phyloP scores from a whole-genome alignment of 2,113 vertebrate species.

The Sterrhoptilus dennistouni region DNA sequence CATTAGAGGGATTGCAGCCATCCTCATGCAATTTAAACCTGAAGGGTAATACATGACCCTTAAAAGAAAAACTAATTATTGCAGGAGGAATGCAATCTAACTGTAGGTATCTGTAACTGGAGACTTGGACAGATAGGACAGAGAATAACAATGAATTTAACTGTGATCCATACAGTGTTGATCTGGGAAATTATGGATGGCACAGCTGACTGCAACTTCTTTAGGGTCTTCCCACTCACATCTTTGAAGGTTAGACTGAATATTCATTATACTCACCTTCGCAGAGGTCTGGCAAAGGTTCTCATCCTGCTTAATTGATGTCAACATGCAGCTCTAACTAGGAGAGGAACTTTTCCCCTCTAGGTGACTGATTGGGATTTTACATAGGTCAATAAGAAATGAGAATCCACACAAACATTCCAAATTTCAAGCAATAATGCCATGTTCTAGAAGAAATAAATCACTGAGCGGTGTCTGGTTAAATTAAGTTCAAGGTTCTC shows the following conservation, averaged over 20 bases:
- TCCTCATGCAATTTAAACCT: neutral
- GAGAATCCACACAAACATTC: neutral
- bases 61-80: slow-evolving; percentile 2
- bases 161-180: neutral
- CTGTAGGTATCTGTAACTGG: neutral
- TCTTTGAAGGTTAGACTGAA: neutral
- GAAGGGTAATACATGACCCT: neutral
- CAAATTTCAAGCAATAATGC: neutral
- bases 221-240: neutral
- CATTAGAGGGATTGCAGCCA: neutral
- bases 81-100: neutral
- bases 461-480: neutral
- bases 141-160: neutral
- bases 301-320: neutral
- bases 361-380: neutral
- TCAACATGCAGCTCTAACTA: neutral
- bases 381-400: neutral
- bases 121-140: neutral
- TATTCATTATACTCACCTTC: neutral
- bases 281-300: neutral
- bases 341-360: neutral
- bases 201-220: neutral
- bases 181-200: neutral
- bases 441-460: neutral
- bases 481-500: neutral